Evolutionary conservation across 2,888 invertebrate genomes (phyloP), one percentile per base, ranked within the genome.

Genomic region (Habrosyne pyritoides): DNA sequence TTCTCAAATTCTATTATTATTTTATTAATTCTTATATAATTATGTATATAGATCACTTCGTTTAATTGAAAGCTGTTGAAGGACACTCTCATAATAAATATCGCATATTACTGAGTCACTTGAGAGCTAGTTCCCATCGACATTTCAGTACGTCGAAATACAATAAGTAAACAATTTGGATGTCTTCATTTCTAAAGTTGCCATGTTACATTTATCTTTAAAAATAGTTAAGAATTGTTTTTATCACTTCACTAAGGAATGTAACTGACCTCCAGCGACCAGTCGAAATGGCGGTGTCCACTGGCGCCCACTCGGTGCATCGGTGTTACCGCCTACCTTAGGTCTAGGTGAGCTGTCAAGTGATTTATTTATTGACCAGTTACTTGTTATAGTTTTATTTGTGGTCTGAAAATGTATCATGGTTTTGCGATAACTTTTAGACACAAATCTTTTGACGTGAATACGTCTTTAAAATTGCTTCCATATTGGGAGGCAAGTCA

Each of bases 241-340:
- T 28, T 26, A 49, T 49, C 28, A 18, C 28, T 26, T 14, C 14
- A 50, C 18, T 28, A 10, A 30, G 73, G 73, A 77, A 77, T 77
- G 77, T 68, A 63, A 78, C 72, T 79, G 77, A 77, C 77, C 77
- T 79, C 50, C 28, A 7, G 14, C 12, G 28, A 42, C 42, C 72
- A 72, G 69, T 67, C 63, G 59, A 73, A 77, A 74, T 72, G 74
- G 70, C 73, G 70, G 63, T 65, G 72, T 65, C 69, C 58, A 61
- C 62, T 54, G 50, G 61, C 75, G 70, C 80, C 80, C 79, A 79
- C 79, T 65, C 60, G 60, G 49, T 70, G 76, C 77, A 79, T 67
- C 73, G 59, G 59, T 61, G 67, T 33, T n/a, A n/a, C 58, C 69
- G 63, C 57, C 66, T 55, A 63, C 64, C 65, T 65, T 63, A 8